These are phyloP conservation scores for Onychostoma macrolepis DNA, from an alignment of 2,113 vertebrate genomes.

Conservation along the genomic window DNA sequence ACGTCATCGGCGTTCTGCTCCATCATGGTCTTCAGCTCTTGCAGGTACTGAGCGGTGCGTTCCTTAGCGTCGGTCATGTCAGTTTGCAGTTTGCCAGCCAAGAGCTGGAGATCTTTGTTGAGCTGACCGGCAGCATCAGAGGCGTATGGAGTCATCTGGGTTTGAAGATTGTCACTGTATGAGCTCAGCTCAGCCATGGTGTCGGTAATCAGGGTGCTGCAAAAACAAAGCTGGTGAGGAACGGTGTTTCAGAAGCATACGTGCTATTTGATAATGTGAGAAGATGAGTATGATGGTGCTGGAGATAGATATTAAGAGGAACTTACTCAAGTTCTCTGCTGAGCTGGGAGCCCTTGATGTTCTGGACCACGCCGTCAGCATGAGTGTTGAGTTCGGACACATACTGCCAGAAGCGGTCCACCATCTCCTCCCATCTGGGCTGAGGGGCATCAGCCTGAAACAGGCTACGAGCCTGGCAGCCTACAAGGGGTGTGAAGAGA, in stretches of 20 bases:
- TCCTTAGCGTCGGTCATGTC: conserved; percentile 80
- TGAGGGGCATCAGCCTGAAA: conserved; percentile 58
- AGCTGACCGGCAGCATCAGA: conserved; percentile 64
- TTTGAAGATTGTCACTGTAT: conserved; percentile 70
- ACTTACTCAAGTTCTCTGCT: conserved; percentile 81
- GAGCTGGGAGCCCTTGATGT: conserved; percentile 74
- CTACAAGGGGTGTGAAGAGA: conserved; percentile 59
- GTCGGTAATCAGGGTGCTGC: conserved; percentile 80
- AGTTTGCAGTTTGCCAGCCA: conserved; percentile 71
- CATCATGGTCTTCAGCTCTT: conserved; percentile 75
- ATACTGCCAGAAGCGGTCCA: conserved; percentile 76
- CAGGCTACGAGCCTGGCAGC: conserved; percentile 73
- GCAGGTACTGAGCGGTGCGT: conserved; percentile 72
- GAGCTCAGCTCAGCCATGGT: conserved; percentile 74
- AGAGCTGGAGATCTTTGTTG: conserved; percentile 71
- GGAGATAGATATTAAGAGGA: neutral
- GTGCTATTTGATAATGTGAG: neutral
- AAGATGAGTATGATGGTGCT: neutral
- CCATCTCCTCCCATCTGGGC: conserved; percentile 71
- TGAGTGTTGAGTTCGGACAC: conserved; percentile 68
- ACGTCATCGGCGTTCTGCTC: conserved; percentile 74
- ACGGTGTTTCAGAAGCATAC: neutral
- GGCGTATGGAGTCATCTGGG: conserved; percentile 71
- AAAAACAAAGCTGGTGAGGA: neutral
- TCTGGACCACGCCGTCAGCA: conserved; percentile 66